Conservation (phyloP, 2,113 vertebrate genomes). For the Callopanchax toddi region DNA sequence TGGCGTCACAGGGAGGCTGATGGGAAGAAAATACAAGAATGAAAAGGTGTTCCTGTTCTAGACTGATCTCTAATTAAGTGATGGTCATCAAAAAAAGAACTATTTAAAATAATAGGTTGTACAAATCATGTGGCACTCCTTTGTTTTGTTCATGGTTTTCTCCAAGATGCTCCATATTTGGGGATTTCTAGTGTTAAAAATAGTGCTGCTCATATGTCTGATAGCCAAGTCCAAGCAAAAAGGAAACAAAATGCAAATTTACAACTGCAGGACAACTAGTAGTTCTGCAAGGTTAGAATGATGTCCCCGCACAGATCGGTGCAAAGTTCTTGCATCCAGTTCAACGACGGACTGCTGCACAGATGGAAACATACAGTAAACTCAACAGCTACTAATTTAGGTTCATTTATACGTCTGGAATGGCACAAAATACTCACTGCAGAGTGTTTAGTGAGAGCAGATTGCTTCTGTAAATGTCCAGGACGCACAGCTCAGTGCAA, state of each 20-base stretch:
- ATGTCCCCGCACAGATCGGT: background rate
- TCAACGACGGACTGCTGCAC: background rate
- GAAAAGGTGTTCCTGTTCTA: background rate
- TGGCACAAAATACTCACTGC: conserved; percentile 25
- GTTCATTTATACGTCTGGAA: conserved; percentile 31
- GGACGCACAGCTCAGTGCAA: conserved; percentile 13
- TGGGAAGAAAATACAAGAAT: background rate
- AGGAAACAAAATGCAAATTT: background rate
- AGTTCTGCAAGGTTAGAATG: background rate
- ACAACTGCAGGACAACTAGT: background rate
- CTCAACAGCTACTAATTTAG: conserved; percentile 11
- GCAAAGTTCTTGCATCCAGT: conserved; percentile 10
- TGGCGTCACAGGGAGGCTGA: background rate
- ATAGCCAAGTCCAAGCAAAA: background rate
- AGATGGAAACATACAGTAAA: conserved; percentile 25
- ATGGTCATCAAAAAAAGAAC: conserved; percentile 1
- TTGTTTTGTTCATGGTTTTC: background rate
- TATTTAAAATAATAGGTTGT: background rate
- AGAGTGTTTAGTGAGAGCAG: conserved; percentile 33
- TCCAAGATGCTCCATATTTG: background rate
- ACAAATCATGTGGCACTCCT: no score
- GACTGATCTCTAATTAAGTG: background rate
- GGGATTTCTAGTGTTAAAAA: background rate
- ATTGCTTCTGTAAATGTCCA: conserved; percentile 46
- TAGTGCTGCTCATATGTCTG: background rate